A percentile compares a stretch with the other conserved stretches of the same genome.
These are phyloP conservation scores for Coelopa pilipes DNA, from an alignment of 2,888 invertebrate genomes.

Conservation along the genomic window DNA sequence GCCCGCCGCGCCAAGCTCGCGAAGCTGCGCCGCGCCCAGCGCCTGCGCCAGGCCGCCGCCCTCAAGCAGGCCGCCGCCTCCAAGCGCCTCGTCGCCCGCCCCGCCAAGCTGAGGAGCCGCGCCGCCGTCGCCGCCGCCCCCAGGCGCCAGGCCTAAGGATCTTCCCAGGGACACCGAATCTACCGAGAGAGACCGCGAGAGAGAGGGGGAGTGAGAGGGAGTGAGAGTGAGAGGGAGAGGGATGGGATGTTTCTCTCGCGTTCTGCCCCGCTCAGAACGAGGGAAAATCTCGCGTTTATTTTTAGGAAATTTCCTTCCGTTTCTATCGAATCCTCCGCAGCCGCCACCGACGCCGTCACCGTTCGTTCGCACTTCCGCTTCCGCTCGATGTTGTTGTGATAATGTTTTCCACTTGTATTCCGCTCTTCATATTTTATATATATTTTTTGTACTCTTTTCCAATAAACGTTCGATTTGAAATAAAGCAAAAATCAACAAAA, in stretches of 20 bases:
- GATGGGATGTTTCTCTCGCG: neutral
- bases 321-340: constrained; percentile 5
- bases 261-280: constrained; percentile 27
- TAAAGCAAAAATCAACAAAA: too few species aligned
- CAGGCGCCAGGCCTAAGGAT: constrained; percentile 18
- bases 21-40: neutral
- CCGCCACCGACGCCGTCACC: neutral
- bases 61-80: constrained; percentile 34
- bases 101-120: constrained; percentile 15
- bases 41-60: constrained; percentile 22
- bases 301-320: neutral
- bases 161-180: neutral
- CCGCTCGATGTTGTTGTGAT: constrained; percentile 30
- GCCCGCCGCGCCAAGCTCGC: constrained; percentile 38
- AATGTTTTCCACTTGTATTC: neutral
- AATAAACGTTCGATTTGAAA: constrained; percentile 8
- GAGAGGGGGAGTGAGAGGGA: too few species aligned
- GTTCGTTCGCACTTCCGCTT: neutral
- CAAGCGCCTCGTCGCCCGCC: constrained; percentile 5
- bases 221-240: too few species aligned
- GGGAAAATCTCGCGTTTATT: constrained; percentile 3
- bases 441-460: neutral
- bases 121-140: constrained; percentile 8
- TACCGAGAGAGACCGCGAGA: too few species aligned
- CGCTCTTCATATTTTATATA: neutral